Evolutionary conservation across 1,140 invertebrate genomes (phyloP).

Genomic region (Galleria mellonella): DNA sequence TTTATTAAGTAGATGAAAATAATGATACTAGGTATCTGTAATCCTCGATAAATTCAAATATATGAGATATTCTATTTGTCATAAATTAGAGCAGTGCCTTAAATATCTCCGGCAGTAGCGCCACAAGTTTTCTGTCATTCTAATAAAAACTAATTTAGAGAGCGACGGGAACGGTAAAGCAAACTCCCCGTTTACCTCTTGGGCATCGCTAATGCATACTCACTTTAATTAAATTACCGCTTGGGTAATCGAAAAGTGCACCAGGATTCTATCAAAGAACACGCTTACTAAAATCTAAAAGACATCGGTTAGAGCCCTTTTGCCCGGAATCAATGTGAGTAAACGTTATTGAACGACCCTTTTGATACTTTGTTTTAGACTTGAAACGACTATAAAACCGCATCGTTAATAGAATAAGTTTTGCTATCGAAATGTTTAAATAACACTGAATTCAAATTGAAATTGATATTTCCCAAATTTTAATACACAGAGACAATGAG

Average conservation of each 20-base stretch:
- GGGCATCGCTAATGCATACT: constrained; percentile 42
- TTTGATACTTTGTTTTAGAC: background rate
- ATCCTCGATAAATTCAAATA: background rate
- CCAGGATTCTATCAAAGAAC: constrained; percentile 5
- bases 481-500: no score
- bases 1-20: no score
- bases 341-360: background rate
- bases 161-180: constrained; percentile 22
- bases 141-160: constrained; percentile 26
- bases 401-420: constrained; percentile 6
- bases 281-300: background rate
- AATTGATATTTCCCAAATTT: background rate
- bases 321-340: background rate
- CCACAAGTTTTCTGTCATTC: constrained; percentile 12
- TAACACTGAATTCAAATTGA: background rate
- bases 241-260: constrained; percentile 39
- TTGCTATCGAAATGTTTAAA: constrained; percentile 1
- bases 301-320: background rate
- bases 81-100: constrained; percentile 7
- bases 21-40: no score
- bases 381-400: constrained; percentile 2
- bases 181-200: constrained; percentile 38
- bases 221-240: constrained; percentile 60
- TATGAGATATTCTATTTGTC: no score
- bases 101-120: constrained; percentile 1